A percentile compares a stretch with the other conserved stretches of the same genome.
These are phyloP conservation scores for Acanthopleura granulata DNA, from an alignment of 2,888 invertebrate species.

Conservation along the genomic window DNA sequence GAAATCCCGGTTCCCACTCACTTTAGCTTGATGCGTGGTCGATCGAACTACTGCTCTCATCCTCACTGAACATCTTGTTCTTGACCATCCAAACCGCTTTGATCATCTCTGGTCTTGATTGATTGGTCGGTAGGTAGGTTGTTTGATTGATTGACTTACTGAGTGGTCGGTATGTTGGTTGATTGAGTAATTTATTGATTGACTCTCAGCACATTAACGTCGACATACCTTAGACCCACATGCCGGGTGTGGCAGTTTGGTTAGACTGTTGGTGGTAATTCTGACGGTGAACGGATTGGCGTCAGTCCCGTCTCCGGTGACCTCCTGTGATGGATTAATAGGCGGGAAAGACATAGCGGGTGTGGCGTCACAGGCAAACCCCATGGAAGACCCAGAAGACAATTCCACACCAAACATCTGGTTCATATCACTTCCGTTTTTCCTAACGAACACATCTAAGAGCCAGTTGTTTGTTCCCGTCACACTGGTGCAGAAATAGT, in stretches of 20 bases:
- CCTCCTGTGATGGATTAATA: background rate
- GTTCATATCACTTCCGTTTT: background rate
- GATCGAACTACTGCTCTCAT: too few species aligned
- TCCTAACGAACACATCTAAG: background rate
- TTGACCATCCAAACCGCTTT: too few species aligned
- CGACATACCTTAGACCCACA: background rate
- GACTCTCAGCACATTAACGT: background rate
- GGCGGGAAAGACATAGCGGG: background rate
- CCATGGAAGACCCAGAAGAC: background rate
- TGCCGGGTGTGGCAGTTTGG: background rate
- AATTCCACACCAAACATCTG: background rate
- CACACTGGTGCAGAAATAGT: background rate
- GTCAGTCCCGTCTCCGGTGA: background rate
- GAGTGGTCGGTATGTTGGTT: background rate
- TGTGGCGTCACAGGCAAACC: background rate
- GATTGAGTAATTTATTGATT: background rate
- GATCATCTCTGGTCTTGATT: too few species aligned
- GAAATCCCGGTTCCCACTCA: too few species aligned
- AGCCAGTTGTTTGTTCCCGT: background rate
- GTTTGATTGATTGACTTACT: background rate
- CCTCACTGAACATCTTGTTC: too few species aligned
- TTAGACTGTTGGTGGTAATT: background rate
- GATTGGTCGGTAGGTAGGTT: background rate
- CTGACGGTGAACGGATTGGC: background rate
- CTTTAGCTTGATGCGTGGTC: too few species aligned